These are phyloP conservation scores for Peromyscus leucopus DNA, from an alignment of 2,113 vertebrate genomes.

Conservation along the genomic window DNA sequence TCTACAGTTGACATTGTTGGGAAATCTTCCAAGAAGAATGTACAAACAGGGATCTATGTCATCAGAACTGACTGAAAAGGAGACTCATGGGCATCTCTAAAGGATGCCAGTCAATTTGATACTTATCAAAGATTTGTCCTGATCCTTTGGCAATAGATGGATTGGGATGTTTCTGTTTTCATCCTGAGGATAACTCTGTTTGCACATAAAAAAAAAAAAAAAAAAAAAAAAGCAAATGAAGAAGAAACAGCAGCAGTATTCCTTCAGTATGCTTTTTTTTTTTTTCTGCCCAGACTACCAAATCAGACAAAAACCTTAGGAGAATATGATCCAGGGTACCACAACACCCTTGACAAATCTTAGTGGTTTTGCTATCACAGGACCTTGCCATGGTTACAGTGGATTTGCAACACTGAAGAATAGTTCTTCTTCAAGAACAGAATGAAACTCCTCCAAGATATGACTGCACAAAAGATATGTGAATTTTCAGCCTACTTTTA, in stretches of 20 bases:
- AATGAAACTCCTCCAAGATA: neutral
- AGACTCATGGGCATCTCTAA: neutral
- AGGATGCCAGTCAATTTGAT: neutral
- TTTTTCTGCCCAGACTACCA: neutral
- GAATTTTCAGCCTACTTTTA: neutral
- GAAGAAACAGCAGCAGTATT: neutral
- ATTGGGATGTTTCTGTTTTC: neutral
- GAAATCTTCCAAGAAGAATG: neutral
- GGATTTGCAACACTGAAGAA: neutral
- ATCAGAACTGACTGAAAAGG: neutral
- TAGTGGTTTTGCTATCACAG: neutral
- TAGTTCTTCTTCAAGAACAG: neutral
- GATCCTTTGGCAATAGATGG: neutral
- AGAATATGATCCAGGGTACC: neutral
- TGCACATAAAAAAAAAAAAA: neutral
- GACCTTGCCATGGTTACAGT: neutral
- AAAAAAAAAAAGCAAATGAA: neutral
- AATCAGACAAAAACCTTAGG: neutral
- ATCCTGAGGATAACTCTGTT: neutral
- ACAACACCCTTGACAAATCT: rapidly evolving
- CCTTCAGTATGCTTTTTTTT: neutral
- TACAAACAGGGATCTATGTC: neutral
- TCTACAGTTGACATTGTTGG: neutral
- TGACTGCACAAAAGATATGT: neutral
- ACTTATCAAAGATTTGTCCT: neutral